A percentile compares a stretch with the other conserved stretches of the same genome.
Evolutionary conservation across 2,888 invertebrate genomes (phyloP).

Genomic region (Aspidapion aeneum): DNA sequence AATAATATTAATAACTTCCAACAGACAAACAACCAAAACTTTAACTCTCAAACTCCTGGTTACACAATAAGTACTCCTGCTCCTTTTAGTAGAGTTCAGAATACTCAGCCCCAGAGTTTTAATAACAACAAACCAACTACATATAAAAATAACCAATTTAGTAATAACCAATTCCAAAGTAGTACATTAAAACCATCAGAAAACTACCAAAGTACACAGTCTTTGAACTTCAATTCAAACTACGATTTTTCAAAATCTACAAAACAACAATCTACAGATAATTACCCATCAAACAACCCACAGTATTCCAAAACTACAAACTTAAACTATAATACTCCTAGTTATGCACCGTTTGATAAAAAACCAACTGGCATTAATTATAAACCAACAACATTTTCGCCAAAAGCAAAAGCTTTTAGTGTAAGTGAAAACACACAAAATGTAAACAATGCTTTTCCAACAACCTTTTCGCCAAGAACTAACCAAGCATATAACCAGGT

Average conservation of each 20-base stretch:
- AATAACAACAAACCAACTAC: constrained; percentile 21
- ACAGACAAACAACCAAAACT: constrained; percentile 27
- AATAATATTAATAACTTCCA: not conserved
- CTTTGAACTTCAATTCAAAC: constrained; percentile 27
- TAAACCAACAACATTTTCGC: constrained; percentile 43
- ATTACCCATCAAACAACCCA: constrained; percentile 29
- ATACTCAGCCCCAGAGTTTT: constrained; percentile 35
- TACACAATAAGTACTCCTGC: constrained; percentile 45
- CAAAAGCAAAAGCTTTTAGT: constrained; percentile 36
- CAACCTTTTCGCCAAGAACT: constrained; percentile 43
- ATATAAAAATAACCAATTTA: constrained; percentile 19
- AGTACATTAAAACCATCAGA: constrained; percentile 34
- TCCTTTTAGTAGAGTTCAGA: constrained; percentile 40
- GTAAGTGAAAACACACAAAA: constrained; percentile 22
- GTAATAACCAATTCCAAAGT: constrained; percentile 9
- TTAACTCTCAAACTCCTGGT: constrained; percentile 33
- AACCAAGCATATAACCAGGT: constrained; percentile 40
- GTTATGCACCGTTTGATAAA: constrained; percentile 34
- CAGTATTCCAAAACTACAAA: constrained; percentile 30
- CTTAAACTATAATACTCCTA: constrained; percentile 34
- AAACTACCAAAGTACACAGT: constrained; percentile 35
- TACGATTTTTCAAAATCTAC: constrained; percentile 31
- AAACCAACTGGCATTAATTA: constrained; percentile 36
- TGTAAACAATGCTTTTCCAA: constrained; percentile 33
- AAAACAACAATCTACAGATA: constrained; percentile 26